Evolutionary conservation across 2,113 vertebrate genomes (phyloP), one percentile per base, ranked within the genome.

Genomic region (Platanista minor): DNA sequence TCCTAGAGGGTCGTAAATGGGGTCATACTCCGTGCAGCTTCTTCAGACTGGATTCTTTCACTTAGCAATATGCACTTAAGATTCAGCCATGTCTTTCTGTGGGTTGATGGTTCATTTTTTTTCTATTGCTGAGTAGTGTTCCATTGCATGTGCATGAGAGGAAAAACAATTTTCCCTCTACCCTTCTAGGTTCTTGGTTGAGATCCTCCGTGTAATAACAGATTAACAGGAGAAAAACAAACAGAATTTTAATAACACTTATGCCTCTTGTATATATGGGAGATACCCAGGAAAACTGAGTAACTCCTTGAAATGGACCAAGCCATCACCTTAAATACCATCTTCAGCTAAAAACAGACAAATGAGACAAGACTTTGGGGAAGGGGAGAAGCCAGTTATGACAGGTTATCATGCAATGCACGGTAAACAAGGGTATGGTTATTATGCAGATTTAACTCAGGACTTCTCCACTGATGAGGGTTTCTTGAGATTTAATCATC

Each of bases 101-200:
- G 25, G 71, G 39, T 43, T 29, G 39, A 43, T 74, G 71, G 71
- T 8, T 43, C 39, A 74, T 17, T 74, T 74, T 39, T 39, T 39
- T 39, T 43, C 71, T 29, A 4, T 72, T 27, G 69, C 36, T 1
- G 3, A 43, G 71, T 43, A 0, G 0, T 72, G 23, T 12, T 43
- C 69, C 69, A 4, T 43, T 43, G 71, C 39, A 74, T 0, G 13
- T 43, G 6, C 25, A 29, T 29, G 71, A 12, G 39, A 43, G 71
- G 71, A 74, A 17, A 74, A 74, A 29, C 39, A 74, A 74, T 15
- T 74, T 27, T 74, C 13, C 39, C 25, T 74, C 39, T 74, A 41
- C 39, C 39, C 7, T 74, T 74, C 71, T 74, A 43, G 39, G 71
- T 39, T 74, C 39, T 74, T 74, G 71, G 39, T 8, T 43, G 25